Base-by-base conservation (phyloP, 1,140 invertebrate genomes). In the Dinoponera quadriceps region DNA sequence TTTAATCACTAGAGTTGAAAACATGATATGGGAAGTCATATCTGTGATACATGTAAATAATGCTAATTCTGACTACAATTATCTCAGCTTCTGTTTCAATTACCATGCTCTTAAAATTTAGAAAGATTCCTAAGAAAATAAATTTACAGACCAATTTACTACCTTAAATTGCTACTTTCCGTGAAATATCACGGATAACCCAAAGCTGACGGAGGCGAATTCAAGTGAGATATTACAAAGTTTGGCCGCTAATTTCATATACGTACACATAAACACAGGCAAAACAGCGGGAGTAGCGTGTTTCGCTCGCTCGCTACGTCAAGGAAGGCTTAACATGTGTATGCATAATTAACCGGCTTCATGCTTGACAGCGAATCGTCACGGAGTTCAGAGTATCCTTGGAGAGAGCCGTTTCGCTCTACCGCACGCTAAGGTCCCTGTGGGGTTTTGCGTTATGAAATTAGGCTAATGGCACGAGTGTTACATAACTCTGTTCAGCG, bases 311-410 rank as follows among this genome's bases (percentile, higher is more conserved):
- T 60, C 68, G 29, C 18, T 22, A 13, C 62, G 27, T 77, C 62
- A 69, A 44, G 74, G 59, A 65, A 65, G 59, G 14, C 63, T 55
- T 55, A 57, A 69, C 75, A 27, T 27, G 51, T 57, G 75, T 69
- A 78, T 57, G 69, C 55, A 72, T 74, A 82, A 82, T 82, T 81
- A 82, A 74, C 55, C 22, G 78, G 55, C 75, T 82, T 82, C 68
- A 49, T 62, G 78, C 78, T 27, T 74, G 57, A 82, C 48, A 73
- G 78, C 69, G 69, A 82, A 74, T 82, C 66, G 66, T 74, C 78
- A 60, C 44, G 66, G 68, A 57, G 59, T 77, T 81, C 78, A 38
- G 57, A 62, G 22, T 59, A 78, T 83, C 73, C 82, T 78, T 68
- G 62, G 62, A 29, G 73, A 68, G 73, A 78, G 14, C 22, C 60